phyloP scores from a whole-genome alignment of 1,140 invertebrate species.

The Euschistus heros region DNA sequence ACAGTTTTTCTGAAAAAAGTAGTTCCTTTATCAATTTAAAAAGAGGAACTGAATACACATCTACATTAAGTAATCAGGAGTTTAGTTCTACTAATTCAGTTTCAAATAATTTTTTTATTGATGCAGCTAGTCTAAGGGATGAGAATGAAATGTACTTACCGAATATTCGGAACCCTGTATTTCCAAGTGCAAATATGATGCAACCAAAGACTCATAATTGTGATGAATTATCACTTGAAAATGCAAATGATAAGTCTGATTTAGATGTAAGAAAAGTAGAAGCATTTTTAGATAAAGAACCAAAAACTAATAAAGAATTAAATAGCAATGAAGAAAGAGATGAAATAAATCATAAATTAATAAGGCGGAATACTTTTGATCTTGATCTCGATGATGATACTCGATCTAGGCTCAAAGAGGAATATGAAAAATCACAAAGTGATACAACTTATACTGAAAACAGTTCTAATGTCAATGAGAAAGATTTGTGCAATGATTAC shows the following conservation, averaged over 20 bases:
- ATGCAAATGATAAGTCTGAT: slow-evolving; percentile 14
- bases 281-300: neutral
- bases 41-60: neutral
- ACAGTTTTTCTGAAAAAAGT: neutral
- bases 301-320: slow-evolving; percentile 16
- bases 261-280: slow-evolving; percentile 13
- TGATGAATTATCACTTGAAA: slow-evolving; percentile 4
- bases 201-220: slow-evolving; percentile 23
- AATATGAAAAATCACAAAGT: slow-evolving; percentile 47
- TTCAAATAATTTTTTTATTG: slow-evolving; percentile 48
- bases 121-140: slow-evolving; percentile 57
- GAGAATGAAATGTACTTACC: slow-evolving; percentile 39
- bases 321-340: slow-evolving; percentile 16
- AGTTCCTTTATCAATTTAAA: neutral
- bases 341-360: slow-evolving; percentile 34
- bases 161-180: slow-evolving; percentile 26
- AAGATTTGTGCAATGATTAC: too few species aligned
- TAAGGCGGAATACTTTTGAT: slow-evolving; percentile 42
- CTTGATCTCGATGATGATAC: slow-evolving; percentile 39
- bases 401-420: slow-evolving; percentile 39
- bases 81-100: neutral
- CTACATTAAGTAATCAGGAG: neutral
- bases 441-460: slow-evolving; percentile 39
- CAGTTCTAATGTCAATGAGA: neutral
- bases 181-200: slow-evolving; percentile 11